Evolutionary conservation across 1,140 invertebrate species (phyloP).

Genomic region (Mesaphorura yosii): DNA sequence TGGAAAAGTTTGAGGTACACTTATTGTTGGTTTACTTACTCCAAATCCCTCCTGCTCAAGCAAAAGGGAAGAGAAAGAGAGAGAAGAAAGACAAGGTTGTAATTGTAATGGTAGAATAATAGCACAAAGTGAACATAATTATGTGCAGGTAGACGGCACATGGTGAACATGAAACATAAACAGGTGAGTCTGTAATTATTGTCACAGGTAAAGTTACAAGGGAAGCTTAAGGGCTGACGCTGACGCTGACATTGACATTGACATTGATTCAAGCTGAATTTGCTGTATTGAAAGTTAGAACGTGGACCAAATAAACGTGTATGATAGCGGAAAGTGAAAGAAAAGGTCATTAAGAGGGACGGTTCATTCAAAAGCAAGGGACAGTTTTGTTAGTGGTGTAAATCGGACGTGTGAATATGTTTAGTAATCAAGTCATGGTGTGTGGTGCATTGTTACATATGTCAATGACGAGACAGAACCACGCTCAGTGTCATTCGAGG

Average conservation of each 20-base stretch:
- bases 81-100: not conserved
- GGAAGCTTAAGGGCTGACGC: not conserved
- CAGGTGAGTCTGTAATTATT: not conserved
- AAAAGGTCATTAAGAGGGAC: no score
- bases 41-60: slow-evolving; percentile 1
- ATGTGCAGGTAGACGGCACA: not conserved
- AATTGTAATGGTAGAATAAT: not conserved
- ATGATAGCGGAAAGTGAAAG: no score
- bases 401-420: no score
- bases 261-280: not conserved
- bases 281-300: not conserved
- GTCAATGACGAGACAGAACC: no score
- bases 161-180: not conserved
- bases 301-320: no score
- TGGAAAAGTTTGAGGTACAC: not conserved
- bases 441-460: no score
- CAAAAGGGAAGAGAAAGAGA: not conserved
- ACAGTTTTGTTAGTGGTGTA: no score
- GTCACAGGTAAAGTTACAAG: not conserved
- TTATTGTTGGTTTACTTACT: slow-evolving; percentile 5
- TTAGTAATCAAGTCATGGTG: no score
- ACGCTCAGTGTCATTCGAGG: no score
- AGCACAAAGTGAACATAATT: not conserved
- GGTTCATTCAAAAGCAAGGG: no score
- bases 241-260: not conserved